phyloP scores from a whole-genome alignment of 1,140 invertebrate genomes.

The Phocides pigmalion region DNA sequence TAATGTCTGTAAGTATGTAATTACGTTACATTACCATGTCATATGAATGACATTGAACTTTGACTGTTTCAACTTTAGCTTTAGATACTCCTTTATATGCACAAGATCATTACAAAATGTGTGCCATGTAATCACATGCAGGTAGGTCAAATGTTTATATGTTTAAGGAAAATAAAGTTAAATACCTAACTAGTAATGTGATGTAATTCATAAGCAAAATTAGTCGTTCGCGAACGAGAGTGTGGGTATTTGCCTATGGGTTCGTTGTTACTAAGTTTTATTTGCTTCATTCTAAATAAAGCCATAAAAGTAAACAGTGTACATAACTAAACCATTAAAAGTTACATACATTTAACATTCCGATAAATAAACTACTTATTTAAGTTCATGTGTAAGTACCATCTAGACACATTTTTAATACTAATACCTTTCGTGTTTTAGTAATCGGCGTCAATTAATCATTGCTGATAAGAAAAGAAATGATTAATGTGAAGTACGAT shows the following conservation, averaged over 20 bases:
- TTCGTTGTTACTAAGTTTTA: too few relatives aligned
- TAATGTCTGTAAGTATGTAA: background rate
- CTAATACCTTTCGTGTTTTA: background rate
- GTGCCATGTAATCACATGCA: too few relatives aligned
- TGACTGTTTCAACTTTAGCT: background rate
- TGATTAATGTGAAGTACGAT: background rate
- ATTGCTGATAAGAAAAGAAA: background rate
- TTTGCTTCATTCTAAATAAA: too few relatives aligned
- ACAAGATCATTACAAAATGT: background rate
- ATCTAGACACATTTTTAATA: background rate
- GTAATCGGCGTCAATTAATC: background rate
- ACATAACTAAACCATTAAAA: background rate
- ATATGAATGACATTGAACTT: constrained; percentile 4
- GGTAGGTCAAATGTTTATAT: too few relatives aligned
- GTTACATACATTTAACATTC: background rate
- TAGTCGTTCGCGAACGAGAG: too few relatives aligned
- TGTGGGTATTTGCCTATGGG: too few relatives aligned
- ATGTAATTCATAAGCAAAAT: too few relatives aligned
- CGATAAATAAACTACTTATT: background rate
- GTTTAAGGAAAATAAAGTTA: too few relatives aligned
- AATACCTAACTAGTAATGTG: too few relatives aligned
- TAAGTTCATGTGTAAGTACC: background rate
- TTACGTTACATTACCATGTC: background rate
- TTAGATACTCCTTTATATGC: background rate
- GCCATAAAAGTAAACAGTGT: too few relatives aligned